Evolutionary conservation across 2,113 vertebrate species (phyloP).

Genomic region (Phrynosoma platyrhinos): DNA sequence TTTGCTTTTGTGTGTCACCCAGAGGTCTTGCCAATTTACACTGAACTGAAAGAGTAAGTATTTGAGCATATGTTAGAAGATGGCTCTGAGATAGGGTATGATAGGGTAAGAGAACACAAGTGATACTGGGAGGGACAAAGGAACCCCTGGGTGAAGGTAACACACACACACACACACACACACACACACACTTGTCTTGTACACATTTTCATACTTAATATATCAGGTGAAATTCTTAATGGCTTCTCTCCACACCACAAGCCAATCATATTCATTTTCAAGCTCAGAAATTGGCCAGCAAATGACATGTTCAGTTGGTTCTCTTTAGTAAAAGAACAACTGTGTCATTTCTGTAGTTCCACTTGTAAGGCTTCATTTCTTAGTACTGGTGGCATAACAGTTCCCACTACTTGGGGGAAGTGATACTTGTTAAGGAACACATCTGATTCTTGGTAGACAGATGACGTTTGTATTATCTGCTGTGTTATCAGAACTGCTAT

Average conservation of each 20-base stretch:
- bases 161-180: not conserved
- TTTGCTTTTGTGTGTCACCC: slow-evolving; percentile 98
- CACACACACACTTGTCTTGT: not conserved
- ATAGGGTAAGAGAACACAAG: no score
- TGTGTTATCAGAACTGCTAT: not conserved
- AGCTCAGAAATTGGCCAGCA: not conserved
- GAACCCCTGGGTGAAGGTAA: not conserved
- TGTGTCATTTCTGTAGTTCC: not conserved
- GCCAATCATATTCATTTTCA: not conserved
- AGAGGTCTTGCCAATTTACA: slow-evolving; percentile 97
- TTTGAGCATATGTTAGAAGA: not conserved
- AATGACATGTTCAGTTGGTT: no score
- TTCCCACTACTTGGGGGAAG: not conserved
- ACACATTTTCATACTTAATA: not conserved
- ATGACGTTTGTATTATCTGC: not conserved
- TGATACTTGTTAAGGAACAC: no score
- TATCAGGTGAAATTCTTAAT: not conserved
- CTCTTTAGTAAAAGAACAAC: not conserved
- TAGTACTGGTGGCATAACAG: not conserved
- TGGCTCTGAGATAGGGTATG: not conserved
- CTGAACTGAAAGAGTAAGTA: slow-evolving; percentile 94
- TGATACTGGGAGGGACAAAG: not conserved
- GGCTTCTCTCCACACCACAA: not conserved
- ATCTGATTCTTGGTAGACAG: not conserved
- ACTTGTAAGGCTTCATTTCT: not conserved